These are phyloP conservation scores for Pycnonotus jocosus DNA, from an alignment of 2,113 vertebrate genomes.

Conservation along the genomic window DNA sequence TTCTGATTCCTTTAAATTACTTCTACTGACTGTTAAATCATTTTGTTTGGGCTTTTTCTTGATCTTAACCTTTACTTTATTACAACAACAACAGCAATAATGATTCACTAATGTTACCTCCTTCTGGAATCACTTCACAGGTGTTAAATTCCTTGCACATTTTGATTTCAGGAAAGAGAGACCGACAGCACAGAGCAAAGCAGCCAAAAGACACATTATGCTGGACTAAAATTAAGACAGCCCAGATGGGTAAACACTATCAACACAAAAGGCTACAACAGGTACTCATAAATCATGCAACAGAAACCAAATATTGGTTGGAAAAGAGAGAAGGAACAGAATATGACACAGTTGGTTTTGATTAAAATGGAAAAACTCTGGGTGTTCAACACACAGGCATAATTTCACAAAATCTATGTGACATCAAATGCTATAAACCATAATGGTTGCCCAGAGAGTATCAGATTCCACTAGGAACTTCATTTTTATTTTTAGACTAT, in stretches of 20 bases:
- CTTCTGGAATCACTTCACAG: constrained; percentile 30
- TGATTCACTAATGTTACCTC: constrained; percentile 16
- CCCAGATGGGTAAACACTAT: constrained; percentile 42
- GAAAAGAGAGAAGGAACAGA: neutral
- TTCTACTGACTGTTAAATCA: neutral
- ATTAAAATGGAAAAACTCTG: constrained; percentile 28
- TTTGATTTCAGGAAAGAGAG: constrained; percentile 32
- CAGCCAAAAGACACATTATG: constrained; percentile 30
- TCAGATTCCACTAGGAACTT: neutral
- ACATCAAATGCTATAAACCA: constrained; percentile 22
- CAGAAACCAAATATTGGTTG: constrained; percentile 9
- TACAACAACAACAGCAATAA: neutral
- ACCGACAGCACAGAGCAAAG: neutral
- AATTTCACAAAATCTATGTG: constrained; percentile 22
- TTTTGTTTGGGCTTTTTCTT: neutral
- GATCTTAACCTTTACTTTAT: neutral
- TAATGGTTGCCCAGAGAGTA: neutral
- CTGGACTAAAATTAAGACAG: constrained; percentile 41
- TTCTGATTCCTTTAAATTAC: neutral
- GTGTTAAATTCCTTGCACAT: constrained; percentile 38
- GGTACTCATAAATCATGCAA: constrained; percentile 56
- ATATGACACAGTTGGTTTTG: constrained; percentile 18
- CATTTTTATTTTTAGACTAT: constrained; percentile 11
- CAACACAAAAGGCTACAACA: constrained; percentile 42
- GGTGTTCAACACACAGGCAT: neutral